These are phyloP conservation scores for Apocrypta bakeri DNA, from an alignment of 1,140 invertebrate genomes.

Conservation along the genomic window DNA sequence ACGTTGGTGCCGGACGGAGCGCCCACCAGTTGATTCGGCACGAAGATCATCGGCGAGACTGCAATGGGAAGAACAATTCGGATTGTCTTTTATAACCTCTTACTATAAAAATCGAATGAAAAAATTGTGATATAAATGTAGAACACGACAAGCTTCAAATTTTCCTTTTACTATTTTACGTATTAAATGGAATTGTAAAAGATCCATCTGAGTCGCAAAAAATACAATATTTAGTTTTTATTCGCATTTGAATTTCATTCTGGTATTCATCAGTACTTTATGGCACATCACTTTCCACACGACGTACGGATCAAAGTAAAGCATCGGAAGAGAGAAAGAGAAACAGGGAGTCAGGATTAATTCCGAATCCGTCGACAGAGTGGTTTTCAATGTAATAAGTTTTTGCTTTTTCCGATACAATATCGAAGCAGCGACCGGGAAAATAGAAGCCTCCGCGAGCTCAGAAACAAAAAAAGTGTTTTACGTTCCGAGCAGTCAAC, in stretches of 20 bases:
- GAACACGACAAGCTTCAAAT: too few relatives aligned
- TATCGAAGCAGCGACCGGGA: not conserved
- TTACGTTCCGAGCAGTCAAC: constrained; percentile 14
- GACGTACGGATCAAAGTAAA: not conserved
- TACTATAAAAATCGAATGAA: too few relatives aligned
- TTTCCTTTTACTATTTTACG: too few relatives aligned
- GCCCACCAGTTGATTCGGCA: constrained; percentile 92
- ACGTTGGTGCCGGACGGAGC: constrained; percentile 91
- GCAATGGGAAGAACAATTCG: constrained; percentile 58
- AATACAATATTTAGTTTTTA: too few relatives aligned
- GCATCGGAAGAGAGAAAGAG: not conserved
- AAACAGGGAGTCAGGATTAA: not conserved
- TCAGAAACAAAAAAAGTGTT: not conserved
- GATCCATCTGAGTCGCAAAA: too few relatives aligned
- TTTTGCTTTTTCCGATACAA: not conserved
- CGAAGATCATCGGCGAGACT: constrained; percentile 95
- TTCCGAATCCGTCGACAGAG: not conserved
- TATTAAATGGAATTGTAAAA: too few relatives aligned
- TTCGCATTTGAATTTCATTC: too few relatives aligned
- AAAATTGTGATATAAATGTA: too few relatives aligned
- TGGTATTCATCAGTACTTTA: not conserved
- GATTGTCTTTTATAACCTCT: too few relatives aligned
- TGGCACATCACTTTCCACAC: not conserved
- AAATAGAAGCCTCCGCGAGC: not conserved
- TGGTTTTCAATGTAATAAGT: constrained; percentile 27